Evolutionary conservation across 2,113 vertebrate species (phyloP).

Genomic region (Cyprinodon variegatus): DNA sequence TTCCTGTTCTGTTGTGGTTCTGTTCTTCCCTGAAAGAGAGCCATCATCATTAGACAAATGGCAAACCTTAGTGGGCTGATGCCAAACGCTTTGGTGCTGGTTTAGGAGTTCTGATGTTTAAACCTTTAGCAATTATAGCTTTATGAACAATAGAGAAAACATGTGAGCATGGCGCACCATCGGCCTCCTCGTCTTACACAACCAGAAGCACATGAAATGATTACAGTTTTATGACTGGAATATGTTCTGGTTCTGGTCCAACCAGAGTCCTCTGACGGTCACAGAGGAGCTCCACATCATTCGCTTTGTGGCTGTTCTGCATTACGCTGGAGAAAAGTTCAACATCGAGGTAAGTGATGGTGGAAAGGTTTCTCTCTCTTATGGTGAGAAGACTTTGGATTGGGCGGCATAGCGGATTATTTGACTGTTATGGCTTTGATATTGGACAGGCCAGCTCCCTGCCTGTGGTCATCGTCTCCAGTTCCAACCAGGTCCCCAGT

Average conservation of each 20-base stretch:
- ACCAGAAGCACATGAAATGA: too few species aligned
- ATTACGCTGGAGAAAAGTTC: constrained; percentile 80
- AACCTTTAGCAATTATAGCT: too few species aligned
- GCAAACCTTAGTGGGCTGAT: too few species aligned
- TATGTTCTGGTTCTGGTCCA: not conserved
- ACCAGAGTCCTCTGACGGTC: constrained; percentile 85
- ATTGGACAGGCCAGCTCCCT: constrained; percentile 57
- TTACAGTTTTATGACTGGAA: not conserved
- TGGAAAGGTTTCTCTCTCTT: not conserved
- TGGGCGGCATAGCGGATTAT: not conserved
- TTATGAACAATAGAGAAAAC: too few species aligned
- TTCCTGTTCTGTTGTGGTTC: too few species aligned
- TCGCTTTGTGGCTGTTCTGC: constrained; percentile 86
- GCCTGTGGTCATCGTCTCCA: constrained; percentile 87
- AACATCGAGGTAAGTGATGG: constrained; percentile 84
- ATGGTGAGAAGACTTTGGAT: not conserved
- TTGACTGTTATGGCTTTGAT: constrained; percentile 52
- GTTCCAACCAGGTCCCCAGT: constrained; percentile 84
- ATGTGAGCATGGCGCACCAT: too few species aligned
- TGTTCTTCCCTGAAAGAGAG: too few species aligned
- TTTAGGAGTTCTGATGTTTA: too few species aligned
- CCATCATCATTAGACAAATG: too few species aligned
- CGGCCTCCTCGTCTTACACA: too few species aligned
- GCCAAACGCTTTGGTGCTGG: too few species aligned
- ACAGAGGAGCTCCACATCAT: constrained; percentile 94